Evolutionary conservation across 2,797 vertebrate genomes (phyloP), one percentile per base, ranked within the genome.

Genomic region (Schizopygopsis pylzovi): DNA sequence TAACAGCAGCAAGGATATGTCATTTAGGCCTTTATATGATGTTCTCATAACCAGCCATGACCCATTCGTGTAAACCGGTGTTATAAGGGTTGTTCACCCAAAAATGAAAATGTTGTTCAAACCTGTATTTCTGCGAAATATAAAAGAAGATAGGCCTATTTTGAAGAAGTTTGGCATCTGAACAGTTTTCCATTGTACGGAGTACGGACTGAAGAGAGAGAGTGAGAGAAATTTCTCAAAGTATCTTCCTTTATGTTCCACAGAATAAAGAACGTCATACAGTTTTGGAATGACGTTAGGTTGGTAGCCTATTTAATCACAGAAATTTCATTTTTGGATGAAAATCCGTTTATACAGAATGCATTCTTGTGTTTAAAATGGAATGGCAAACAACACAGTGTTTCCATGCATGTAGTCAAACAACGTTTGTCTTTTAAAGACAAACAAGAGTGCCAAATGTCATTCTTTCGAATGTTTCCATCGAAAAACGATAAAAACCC

Each of bases 31-130:
- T 52, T n/a, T 20, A 49, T 16, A 54, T 22, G 28, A 81, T 33
- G 61, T 72, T 68, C 41, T 59, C 65, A 20, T 54, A 54, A 79
- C 45, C 47, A 68, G 93, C 0, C 95, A 68, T 97, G 18, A 75
- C 43, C 12, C n/a, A 85, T 56, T 70, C 20, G 33, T 86, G 82
- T 83, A 89, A 87, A 90, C 79, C 79, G 81, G 45, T 22, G 59
- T 81, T 81, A 68, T 63, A 79, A 56, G 6, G 49, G 12, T 22
- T 75, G 45, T 86, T 85, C 82, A 84, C 76, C 76, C 13, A 61
- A 78, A 78, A 78, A 59, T 59, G 20, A 39, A n/a, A 59, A 37
- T 39, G 20, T 77, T 33, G 20, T 9, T 18, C 16, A 4, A 11
- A 59, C 33, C 1, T 78, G 37, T 78, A 54, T 39, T 76, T 54